These are phyloP conservation scores for Panopea generosa DNA, from an alignment of 2,888 invertebrate species.

Conservation along the genomic window DNA sequence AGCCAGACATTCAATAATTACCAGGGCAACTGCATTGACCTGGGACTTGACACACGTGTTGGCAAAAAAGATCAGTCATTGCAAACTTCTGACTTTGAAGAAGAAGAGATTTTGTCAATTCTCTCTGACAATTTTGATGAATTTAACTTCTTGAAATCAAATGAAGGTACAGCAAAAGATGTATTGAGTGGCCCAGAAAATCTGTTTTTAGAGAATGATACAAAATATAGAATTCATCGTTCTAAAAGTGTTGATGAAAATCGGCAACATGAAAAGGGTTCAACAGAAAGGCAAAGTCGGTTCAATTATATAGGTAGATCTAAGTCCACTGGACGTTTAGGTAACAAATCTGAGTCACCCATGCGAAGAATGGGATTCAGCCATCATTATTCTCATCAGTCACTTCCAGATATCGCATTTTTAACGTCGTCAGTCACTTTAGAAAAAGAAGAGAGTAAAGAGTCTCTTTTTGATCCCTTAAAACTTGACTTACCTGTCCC, in stretches of 20 bases:
- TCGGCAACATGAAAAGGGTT: slow-evolving; percentile 9
- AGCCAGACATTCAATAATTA: slow-evolving; percentile 72
- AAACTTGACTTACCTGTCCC: slow-evolving; percentile 66
- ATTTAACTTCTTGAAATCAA: slow-evolving; percentile 53
- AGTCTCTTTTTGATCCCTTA: slow-evolving; percentile 76
- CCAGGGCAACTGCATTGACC: slow-evolving; percentile 4
- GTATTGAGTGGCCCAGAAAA: slow-evolving; percentile 53
- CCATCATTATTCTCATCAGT: slow-evolving; percentile 73
- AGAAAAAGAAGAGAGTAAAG: slow-evolving; percentile 58
- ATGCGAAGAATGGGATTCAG: slow-evolving; percentile 65
- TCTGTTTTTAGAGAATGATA: slow-evolving; percentile 29
- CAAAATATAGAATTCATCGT: slow-evolving; percentile 53
- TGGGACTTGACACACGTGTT: slow-evolving; percentile 12
- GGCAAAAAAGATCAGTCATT: slow-evolving; percentile 52
- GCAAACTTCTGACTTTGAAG: slow-evolving; percentile 59
- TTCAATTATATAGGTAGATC: slow-evolving; percentile 54
- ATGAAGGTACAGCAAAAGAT: slow-evolving; percentile 59
- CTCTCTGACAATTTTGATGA: slow-evolving; percentile 67
- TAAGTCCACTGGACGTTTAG: slow-evolving; percentile 54
- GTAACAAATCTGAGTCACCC: slow-evolving; percentile 58
- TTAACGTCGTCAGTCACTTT: slow-evolving; percentile 52
- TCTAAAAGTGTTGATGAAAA: slow-evolving; percentile 68
- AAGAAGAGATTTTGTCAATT: slow-evolving; percentile 65
- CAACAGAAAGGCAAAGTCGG: slow-evolving; percentile 21
- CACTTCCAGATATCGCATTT: slow-evolving; percentile 79